These are phyloP conservation scores for Ennomos quercinarius DNA, from an alignment of 2,888 invertebrate genomes.

Conservation along the genomic window DNA sequence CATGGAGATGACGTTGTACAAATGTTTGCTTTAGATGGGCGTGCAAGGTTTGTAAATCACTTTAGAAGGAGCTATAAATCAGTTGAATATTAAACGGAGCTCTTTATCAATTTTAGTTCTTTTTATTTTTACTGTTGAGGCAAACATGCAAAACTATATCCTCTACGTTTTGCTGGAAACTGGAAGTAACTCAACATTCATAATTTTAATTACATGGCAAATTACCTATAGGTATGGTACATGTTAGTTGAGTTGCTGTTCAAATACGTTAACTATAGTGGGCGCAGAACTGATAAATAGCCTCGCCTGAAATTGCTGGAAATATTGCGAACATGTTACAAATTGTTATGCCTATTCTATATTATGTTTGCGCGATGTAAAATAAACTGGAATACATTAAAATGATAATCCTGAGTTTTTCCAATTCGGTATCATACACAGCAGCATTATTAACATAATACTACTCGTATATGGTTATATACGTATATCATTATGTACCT, in stretches of 20 bases:
- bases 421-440: no score
- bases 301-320: conserved; percentile 21
- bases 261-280: conserved; percentile 44
- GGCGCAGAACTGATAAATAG: conserved; percentile 47
- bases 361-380: conserved; percentile 10
- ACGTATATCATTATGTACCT: no score
- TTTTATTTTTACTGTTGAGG: no score
- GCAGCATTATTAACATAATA: no score
- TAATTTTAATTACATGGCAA: conserved; percentile 57
- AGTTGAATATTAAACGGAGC: conserved; percentile 11
- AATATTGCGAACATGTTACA: conserved; percentile 18
- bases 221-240: conserved; percentile 26
- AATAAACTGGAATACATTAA: conserved; percentile 23
- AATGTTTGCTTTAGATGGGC: conserved; percentile 13
- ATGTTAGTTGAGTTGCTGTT: conserved; percentile 40
- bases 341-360: conserved; percentile 16
- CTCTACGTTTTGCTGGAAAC: conserved; percentile 49
- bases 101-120: no score
- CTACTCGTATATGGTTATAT: no score
- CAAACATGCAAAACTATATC: conserved; percentile 15
- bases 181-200: conserved; percentile 43
- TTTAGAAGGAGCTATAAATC: conserved; percentile 20
- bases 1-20: conserved; percentile 3
- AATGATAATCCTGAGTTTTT: no score
- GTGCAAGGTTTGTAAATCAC: conserved; percentile 18